Evolutionary conservation across 2,888 invertebrate species (phyloP), one percentile per base, ranked within the genome.

Genomic region (Mesochorus sp.): DNA sequence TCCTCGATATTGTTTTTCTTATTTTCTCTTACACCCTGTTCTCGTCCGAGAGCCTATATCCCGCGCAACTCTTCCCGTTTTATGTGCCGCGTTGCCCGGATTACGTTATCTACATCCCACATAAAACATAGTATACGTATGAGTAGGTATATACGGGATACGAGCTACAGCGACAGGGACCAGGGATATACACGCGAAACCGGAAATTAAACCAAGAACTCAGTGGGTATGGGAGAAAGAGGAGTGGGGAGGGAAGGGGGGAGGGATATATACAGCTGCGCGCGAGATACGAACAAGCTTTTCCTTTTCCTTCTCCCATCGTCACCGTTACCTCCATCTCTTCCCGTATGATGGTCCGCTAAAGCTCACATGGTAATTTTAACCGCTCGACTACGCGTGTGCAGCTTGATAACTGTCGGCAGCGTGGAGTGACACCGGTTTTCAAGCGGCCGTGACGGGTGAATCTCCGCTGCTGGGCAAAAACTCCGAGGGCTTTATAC

Each of bases 181-280:
- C 17, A n/a, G 0, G 24, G 44, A 44, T 19, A 10, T 42, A 3
- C 17, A 8, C 8, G 12, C 44, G 17, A 14, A 49, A 73, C 70
- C 78, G 80, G 78, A 80, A 80, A 80, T 80, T 80, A 80, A 80
- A 80, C 71, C 68, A 66, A 80, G 76, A 77, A 80, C 74, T 75
- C 53, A 26, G 59, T 4, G 5, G 28, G 51, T 12, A 21, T 10
- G 39, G 47, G 19, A 6, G 17, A 12, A 0, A 1, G 0, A 19
- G 8, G 31, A 17, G 10, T n/a, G 5, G 28, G 51, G 19, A 21
- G 14, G 39, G 47, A 28, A 6, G 17, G 21, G 0, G 1, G 0
- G 31, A 3, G 31, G n/a, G 10, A 34, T 42, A 21, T 28, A 55
- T 21, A 53, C 17, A 6, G 34, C 3, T n/a, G 53, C 42, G 37